These are phyloP conservation scores for Hybognathus amarus DNA, from an alignment of 2,797 vertebrate species.

Conservation along the genomic window DNA sequence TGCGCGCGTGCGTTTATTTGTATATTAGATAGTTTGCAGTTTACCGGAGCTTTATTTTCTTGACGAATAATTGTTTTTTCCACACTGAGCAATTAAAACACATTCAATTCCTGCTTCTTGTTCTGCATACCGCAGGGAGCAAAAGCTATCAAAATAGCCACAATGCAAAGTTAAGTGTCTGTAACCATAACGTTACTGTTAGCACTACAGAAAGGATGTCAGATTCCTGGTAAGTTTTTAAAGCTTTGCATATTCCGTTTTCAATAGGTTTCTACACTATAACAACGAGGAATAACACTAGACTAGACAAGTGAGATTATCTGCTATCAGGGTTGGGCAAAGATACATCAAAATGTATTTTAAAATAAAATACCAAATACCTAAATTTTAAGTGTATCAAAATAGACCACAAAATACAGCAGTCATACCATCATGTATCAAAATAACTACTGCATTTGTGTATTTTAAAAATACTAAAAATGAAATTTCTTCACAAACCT, in stretches of 20 bases:
- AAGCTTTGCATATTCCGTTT: constrained; percentile 36
- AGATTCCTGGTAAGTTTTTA: constrained; percentile 73
- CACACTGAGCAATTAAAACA: neutral
- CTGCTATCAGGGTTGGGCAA: too few species aligned
- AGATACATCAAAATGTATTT: too few species aligned
- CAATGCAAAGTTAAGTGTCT: constrained; percentile 4
- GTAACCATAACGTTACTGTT: neutral
- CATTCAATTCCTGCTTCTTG: neutral
- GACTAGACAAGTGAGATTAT: neutral
- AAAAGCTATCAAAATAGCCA: constrained; percentile 12
- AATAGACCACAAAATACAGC: too few species aligned
- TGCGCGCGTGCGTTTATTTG: neutral
- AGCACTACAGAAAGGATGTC: constrained; percentile 64
- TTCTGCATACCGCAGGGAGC: neutral
- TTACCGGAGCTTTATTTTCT: neutral
- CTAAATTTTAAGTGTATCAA: too few species aligned
- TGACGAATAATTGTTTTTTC: neutral
- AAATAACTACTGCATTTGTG: too few species aligned
- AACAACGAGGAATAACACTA: neutral
- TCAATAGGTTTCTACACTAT: neutral
- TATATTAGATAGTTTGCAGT: neutral
- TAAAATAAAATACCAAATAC: too few species aligned
- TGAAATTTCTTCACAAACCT: too few species aligned
- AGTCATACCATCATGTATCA: too few species aligned
- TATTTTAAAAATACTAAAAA: too few species aligned